Evolutionary conservation across 2,113 vertebrate species (phyloP).

Genomic region (Panthera tigris): DNA sequence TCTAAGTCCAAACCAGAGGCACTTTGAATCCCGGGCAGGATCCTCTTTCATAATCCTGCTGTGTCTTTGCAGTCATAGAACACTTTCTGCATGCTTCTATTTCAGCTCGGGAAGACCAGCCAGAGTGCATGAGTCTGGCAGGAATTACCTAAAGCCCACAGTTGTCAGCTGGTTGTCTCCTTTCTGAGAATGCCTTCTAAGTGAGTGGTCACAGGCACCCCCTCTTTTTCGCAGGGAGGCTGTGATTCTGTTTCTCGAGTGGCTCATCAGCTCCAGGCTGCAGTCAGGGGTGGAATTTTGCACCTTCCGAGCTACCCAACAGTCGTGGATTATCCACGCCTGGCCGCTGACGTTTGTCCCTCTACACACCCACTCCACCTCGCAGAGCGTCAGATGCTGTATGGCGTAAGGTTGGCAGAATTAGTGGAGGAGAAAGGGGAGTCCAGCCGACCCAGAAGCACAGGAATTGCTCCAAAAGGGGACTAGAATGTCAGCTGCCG

Average conservation of each 20-base stretch:
- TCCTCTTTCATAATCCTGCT: not conserved
- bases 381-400: not conserved
- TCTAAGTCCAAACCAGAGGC: constrained; percentile 41
- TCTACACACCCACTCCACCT: not conserved
- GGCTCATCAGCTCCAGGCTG: not conserved
- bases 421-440: not conserved
- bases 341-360: not conserved
- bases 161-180: constrained; percentile 34
- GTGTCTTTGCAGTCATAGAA: not conserved
- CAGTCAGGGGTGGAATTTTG: not conserved
- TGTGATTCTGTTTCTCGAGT: not conserved
- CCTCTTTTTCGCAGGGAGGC: not conserved
- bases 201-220: not conserved
- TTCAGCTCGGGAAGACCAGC: constrained; percentile 20
- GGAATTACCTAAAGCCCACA: not conserved
- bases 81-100: not conserved
- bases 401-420: not conserved
- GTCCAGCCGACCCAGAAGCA: not conserved
- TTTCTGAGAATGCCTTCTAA: constrained; percentile 19
- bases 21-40: not conserved
- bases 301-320: not conserved
- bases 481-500: not conserved
- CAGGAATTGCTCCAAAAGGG: not conserved
- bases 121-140: constrained; percentile 16
- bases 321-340: not conserved